A percentile compares a stretch with the other conserved stretches of the same genome.
Evolutionary conservation across 2,113 vertebrate genomes (phyloP).

Genomic region (Mungos mungo): DNA sequence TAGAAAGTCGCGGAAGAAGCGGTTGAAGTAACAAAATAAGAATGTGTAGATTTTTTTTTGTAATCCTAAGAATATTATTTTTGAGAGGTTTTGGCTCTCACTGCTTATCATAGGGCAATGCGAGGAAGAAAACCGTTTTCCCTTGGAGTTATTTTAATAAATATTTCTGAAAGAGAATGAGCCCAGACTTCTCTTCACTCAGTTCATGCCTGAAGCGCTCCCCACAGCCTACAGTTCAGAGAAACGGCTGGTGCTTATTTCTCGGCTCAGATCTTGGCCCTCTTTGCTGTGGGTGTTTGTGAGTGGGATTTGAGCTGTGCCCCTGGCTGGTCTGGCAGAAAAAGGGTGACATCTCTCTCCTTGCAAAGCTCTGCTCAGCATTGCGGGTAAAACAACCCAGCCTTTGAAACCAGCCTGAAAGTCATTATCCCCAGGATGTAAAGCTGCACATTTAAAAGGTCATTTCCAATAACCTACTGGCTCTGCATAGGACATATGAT

Average conservation of each 20-base stretch:
- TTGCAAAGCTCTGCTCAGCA: not conserved
- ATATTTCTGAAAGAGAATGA: constrained; percentile 52
- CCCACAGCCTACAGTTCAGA: not conserved
- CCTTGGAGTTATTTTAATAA: constrained; percentile 32
- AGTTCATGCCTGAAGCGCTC: not conserved
- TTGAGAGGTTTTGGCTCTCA: not conserved
- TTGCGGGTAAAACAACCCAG: not conserved
- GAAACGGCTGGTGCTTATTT: not conserved
- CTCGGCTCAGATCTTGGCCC: not conserved
- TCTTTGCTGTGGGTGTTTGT: not conserved
- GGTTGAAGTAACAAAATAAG: not conserved
- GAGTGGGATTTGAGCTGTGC: not conserved
- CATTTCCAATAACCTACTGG: not conserved
- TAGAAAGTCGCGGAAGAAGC: not conserved
- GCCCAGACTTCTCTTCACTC: not conserved
- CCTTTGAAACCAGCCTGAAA: constrained; percentile 20
- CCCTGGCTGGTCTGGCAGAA: not conserved
- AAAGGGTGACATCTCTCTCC: not conserved
- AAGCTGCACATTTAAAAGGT: not conserved
- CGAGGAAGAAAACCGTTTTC: not conserved
- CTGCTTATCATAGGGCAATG: not conserved
- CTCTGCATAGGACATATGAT: not conserved
- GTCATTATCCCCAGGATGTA: not conserved
- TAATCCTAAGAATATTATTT: not conserved
- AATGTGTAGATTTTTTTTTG: not conserved